Evolutionary conservation across 2,113 vertebrate genomes (phyloP).

Genomic region (Capreolus pygargus): DNA sequence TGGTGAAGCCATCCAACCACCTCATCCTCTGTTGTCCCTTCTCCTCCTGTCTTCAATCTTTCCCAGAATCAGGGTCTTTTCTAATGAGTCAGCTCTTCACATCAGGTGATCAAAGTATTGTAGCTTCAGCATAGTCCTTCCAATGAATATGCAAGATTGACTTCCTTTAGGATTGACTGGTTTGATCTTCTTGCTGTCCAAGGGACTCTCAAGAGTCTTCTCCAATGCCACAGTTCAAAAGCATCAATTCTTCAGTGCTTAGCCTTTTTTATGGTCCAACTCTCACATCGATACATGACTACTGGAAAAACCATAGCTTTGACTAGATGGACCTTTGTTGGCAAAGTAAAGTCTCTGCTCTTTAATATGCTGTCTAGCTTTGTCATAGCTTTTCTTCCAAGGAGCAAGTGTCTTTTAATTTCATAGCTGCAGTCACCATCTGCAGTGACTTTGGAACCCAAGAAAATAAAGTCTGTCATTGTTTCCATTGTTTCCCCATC

Average conservation of each 20-base stretch:
- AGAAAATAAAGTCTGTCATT: background rate
- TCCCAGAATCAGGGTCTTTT: background rate
- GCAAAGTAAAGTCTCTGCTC: background rate
- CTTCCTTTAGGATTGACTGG: background rate
- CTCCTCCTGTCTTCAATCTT: background rate
- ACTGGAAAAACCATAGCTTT: background rate
- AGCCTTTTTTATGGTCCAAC: background rate
- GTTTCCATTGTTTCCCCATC: background rate
- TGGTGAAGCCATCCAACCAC: background rate
- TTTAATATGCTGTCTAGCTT: background rate
- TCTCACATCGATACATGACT: background rate
- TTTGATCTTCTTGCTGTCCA: background rate
- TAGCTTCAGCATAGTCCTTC: background rate
- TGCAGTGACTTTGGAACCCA: background rate
- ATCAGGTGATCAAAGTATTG: background rate
- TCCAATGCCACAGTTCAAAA: background rate
- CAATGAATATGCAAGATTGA: background rate
- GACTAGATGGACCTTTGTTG: background rate
- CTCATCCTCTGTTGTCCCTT: background rate
- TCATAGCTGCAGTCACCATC: background rate
- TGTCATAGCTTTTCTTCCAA: background rate
- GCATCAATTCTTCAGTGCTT: background rate
- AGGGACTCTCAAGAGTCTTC: background rate
- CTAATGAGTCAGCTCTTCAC: background rate
- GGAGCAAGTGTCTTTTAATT: background rate